Conservation (phyloP, 1,140 invertebrate species). For the Neodiprion pinetum region DNA sequence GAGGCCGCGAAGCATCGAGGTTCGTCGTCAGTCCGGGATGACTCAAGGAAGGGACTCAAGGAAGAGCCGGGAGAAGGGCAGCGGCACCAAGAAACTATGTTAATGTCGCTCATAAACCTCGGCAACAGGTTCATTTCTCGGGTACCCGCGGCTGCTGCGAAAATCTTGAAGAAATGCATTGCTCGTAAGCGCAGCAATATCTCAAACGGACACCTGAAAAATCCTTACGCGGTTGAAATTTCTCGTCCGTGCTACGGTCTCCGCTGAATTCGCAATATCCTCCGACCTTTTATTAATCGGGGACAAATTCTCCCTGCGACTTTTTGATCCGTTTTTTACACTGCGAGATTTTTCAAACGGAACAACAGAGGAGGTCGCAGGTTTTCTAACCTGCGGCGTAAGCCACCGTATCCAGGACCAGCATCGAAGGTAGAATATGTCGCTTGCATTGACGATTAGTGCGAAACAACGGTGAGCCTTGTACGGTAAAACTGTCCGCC, state of each 20-base stretch:
- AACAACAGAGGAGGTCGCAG: too few relatives aligned
- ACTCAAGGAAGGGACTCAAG: too few relatives aligned
- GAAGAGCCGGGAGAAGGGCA: not conserved
- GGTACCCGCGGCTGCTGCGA: conserved; percentile 30
- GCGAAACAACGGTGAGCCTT: too few relatives aligned
- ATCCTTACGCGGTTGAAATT: conserved; percentile 27
- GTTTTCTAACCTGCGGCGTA: too few relatives aligned
- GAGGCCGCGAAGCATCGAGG: too few relatives aligned
- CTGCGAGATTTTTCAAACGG: too few relatives aligned
- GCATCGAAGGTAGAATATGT: too few relatives aligned
- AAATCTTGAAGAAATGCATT: conserved; percentile 49
- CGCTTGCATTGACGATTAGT: too few relatives aligned
- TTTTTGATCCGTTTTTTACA: too few relatives aligned
- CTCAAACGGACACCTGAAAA: conserved; percentile 40
- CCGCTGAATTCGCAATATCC: not conserved
- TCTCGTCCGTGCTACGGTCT: not conserved
- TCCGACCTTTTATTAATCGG: not conserved
- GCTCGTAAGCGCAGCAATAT: conserved; percentile 41
- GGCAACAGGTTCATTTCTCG: conserved; percentile 57
- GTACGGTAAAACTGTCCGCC: not conserved
- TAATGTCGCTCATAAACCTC: conserved; percentile 55
- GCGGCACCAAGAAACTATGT: conserved; percentile 47
- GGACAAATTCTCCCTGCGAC: not conserved
- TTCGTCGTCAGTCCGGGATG: too few relatives aligned
- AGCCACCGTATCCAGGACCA: too few relatives aligned